phyloP scores from a whole-genome alignment of 1,140 invertebrate species.

The Drosophila equinoxialis region DNA sequence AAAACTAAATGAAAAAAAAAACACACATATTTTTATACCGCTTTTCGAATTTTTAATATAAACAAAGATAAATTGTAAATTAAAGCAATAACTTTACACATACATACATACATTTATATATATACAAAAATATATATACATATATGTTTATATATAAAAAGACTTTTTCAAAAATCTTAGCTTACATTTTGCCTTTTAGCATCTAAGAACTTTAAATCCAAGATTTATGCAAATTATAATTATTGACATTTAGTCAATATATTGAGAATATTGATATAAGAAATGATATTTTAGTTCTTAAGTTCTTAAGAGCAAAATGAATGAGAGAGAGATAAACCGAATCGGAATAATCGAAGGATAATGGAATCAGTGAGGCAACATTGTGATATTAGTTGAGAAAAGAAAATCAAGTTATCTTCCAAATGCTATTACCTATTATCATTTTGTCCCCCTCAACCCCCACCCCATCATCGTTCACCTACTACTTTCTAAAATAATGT shows the following conservation, averaged over 20 bases:
- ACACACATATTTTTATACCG: constrained; percentile 69
- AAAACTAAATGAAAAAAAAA: constrained; percentile 11
- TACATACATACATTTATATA: background rate
- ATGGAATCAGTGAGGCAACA: constrained; percentile 74
- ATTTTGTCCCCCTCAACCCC: background rate
- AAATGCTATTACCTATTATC: constrained; percentile 64
- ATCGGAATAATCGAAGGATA: constrained; percentile 4
- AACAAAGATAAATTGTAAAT: constrained; percentile 32
- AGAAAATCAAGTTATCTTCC: constrained; percentile 77
- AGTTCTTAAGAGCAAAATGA: constrained; percentile 24
- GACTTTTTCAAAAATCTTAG: constrained; percentile 74
- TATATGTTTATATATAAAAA: constrained; percentile 53
- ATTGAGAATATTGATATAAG: constrained; percentile 33
- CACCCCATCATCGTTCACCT: background rate
- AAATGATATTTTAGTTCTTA: constrained; percentile 18
- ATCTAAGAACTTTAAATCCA: constrained; percentile 57
- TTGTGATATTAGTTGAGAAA: constrained; percentile 80
- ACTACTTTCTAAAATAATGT: background rate
- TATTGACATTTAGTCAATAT: constrained; percentile 28
- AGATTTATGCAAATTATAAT: constrained; percentile 25
- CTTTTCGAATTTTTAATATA: constrained; percentile 74
- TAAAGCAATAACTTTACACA: constrained; percentile 35
- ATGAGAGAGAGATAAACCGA: constrained; percentile 6
- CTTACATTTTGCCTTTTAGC: constrained; percentile 78
- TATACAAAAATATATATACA: background rate